Percentiles rank a stretch among this genome's conserved stretches.
These are phyloP conservation scores for Tachyglossus aculeatus DNA, from an alignment of 2,797 vertebrate species.

Conservation along the genomic window DNA sequence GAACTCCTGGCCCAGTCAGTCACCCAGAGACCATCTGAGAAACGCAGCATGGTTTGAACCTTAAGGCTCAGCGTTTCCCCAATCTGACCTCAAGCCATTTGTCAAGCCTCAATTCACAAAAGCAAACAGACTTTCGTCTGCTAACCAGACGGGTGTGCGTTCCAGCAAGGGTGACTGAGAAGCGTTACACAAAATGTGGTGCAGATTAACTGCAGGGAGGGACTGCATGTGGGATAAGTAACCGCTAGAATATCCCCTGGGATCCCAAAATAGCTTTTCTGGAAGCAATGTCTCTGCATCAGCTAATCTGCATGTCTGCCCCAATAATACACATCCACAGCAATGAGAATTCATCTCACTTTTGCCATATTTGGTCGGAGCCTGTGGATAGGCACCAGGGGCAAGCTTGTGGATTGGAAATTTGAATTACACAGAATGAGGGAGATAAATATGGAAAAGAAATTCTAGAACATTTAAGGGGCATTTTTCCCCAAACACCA, in stretches of 20 bases:
- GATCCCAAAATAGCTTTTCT: slow-evolving; percentile 1
- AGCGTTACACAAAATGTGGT: not conserved
- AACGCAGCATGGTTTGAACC: not conserved
- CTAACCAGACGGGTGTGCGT: not conserved
- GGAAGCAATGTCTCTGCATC: not conserved
- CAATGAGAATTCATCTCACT: not conserved
- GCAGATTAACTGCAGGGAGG: not conserved
- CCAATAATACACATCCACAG: not conserved
- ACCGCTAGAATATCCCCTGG: not conserved
- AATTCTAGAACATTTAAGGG: not conserved
- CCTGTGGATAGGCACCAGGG: not conserved
- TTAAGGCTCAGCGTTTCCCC: slow-evolving; percentile 4
- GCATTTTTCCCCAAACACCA: not conserved
- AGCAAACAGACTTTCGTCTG: slow-evolving; percentile 1
- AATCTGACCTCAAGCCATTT: not conserved
- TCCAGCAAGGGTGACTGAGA: not conserved
- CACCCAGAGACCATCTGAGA: not conserved
- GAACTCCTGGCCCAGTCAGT: not conserved
- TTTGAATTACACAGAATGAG: not conserved
- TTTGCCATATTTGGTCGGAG: not conserved
- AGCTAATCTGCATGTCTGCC: not conserved
- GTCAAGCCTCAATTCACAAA: not conserved
- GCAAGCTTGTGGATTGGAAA: not conserved
- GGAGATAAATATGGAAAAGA: not conserved
- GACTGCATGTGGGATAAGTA: not conserved